Evolutionary conservation across 2,888 invertebrate species (phyloP), one percentile per base, ranked within the genome.

Genomic region (Creontiades dilutus): DNA sequence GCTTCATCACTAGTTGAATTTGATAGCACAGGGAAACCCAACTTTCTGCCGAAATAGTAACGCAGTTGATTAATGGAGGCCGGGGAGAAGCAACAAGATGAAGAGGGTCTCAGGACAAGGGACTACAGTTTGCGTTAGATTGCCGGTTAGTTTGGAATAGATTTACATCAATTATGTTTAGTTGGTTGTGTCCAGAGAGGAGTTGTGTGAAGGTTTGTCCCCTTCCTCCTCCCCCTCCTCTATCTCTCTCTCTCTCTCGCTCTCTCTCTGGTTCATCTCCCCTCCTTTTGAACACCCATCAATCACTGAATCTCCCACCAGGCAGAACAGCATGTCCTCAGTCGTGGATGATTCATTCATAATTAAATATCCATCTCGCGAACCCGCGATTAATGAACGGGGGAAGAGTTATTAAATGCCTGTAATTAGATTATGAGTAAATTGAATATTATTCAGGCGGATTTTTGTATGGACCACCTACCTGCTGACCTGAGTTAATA

Each of bases 161-260:
- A 57, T 57, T 57, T 57, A 57, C 57, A 57, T 57, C 57, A 57
- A n/a, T 57, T 57, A 57, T 57, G 57, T 57, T 57, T 57, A 57
- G 57, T n/a, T 57, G n/a, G 14, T 57, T n/a, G 57, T n/a, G n/a
- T 57, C 57, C 57, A 16, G 57, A 57, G 57, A 57, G 16, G n/a
- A 57, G n/a, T n/a, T 7, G 57, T 57, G 57, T 57, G 57, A 57
- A 57, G 57, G 57, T 57, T 57, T 0, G 14, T 14, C 2, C 52
- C 11, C 52, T n/a, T n/a, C n/a, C 48, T 48, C 9, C 13, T 48
- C 48, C 48, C 48, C 7, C 48, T 48, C 7, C 9, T 13, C n/a
- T n/a, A n/a, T n/a, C n/a, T n/a, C n/a, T n/a, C n/a, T n/a, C n/a
- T n/a, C n/a, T n/a, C n/a, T n/a, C n/a, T n/a, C n/a, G n/a, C n/a